A percentile compares a stretch with the other conserved stretches of the same genome.
Evolutionary conservation across 64 coral and sea anemone genomes (phyloP).

Genomic region (Cladopsammia gracilis): DNA sequence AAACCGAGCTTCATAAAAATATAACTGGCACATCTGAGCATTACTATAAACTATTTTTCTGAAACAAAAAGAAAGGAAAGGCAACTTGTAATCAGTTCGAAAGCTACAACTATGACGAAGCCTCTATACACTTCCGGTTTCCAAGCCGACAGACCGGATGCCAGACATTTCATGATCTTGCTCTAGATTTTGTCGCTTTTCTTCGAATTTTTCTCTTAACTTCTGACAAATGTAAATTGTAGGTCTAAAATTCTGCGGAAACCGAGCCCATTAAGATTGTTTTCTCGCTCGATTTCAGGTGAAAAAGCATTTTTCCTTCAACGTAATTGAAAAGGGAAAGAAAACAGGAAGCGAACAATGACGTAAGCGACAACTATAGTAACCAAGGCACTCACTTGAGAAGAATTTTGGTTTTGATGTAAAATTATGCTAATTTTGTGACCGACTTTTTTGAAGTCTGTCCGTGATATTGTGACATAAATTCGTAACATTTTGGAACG

Average conservation of each 20-base stretch:
- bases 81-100: slow-evolving; percentile 11
- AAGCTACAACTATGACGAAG: background rate
- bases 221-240: background rate
- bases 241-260: background rate
- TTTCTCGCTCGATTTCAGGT: slow-evolving; percentile 3
- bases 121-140: slow-evolving; percentile 5
- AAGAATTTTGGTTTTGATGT: slow-evolving; percentile 16
- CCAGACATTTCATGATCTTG: background rate
- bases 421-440: background rate
- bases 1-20: background rate
- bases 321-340: slow-evolving; percentile 52
- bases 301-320: slow-evolving; percentile 6
- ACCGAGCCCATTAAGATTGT: slow-evolving; percentile 8
- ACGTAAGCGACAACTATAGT: slow-evolving; percentile 61
- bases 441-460: too few species aligned
- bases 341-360: slow-evolving; percentile 49
- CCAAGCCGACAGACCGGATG: background rate
- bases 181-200: background rate
- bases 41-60: background rate
- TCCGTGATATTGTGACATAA: background rate
- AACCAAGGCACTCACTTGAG: background rate
- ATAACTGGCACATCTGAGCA: background rate
- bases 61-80: slow-evolving; percentile 2
- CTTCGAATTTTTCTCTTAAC: background rate
- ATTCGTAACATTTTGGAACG: background rate